A percentile compares a stretch with the other conserved stretches of the same genome.
These are phyloP conservation scores for Smutsia temminckii DNA, from an alignment of 2,797 vertebrate genomes.

Conservation along the genomic window DNA sequence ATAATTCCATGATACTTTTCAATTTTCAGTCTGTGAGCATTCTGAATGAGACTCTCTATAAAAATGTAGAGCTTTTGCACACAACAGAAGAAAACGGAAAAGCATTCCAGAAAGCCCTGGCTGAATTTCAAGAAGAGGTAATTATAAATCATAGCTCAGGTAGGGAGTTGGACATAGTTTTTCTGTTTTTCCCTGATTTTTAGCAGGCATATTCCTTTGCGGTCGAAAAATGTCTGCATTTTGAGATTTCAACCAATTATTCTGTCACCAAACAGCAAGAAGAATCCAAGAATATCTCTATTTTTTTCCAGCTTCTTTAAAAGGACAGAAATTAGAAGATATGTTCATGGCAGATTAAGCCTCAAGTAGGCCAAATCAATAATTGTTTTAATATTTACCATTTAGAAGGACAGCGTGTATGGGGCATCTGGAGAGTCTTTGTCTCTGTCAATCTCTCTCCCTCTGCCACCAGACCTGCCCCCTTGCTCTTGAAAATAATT, in stretches of 20 bases:
- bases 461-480: background rate
- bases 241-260: conserved; percentile 22
- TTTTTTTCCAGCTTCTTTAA: background rate
- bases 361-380: background rate
- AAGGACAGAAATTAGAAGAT: conserved; percentile 15
- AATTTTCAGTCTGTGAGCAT: conserved; percentile 70
- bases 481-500: background rate
- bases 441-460: background rate
- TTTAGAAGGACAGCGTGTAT: background rate
- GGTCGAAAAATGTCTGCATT: background rate
- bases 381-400: conserved; percentile 24
- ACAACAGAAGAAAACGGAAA: accelerated
- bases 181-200: conserved; percentile 34
- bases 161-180: background rate
- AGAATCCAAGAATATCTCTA: background rate
- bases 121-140: conserved; percentile 77
- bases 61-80: accelerated
- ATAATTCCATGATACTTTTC: conserved; percentile 48
- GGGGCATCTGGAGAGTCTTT: background rate
- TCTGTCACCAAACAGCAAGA: background rate
- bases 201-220: background rate
- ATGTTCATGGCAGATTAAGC: background rate
- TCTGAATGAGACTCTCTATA: background rate
- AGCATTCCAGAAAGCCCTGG: conserved; percentile 14
- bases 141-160: conserved; percentile 48